Percentiles rank a stretch among this genome's conserved stretches.
Conservation (phyloP, 1,140 invertebrate species). For the Ganaspis sp. region DNA sequence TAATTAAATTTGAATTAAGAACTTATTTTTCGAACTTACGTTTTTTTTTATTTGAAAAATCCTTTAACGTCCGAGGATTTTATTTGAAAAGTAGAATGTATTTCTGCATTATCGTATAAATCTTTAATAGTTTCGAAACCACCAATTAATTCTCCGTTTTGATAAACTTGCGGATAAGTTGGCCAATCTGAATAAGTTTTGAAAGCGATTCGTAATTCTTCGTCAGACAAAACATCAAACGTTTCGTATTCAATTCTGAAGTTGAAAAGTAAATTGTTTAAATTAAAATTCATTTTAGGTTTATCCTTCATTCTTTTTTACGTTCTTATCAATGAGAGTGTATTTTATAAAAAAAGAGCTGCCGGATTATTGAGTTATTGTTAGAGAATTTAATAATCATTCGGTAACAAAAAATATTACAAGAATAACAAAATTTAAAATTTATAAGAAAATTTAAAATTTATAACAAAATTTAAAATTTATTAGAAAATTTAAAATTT, state of each 20-base stretch:
- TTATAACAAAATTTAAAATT: too few relatives aligned
- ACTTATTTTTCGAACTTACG: not conserved
- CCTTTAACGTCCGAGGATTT: too few relatives aligned
- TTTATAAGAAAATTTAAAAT: too few relatives aligned
- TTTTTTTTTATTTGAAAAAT: slow-evolving; percentile 26
- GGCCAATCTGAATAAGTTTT: slow-evolving; percentile 95
- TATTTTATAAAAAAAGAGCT: too few relatives aligned
- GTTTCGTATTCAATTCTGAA: not conserved
- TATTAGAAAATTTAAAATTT: too few relatives aligned
- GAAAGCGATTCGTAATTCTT: slow-evolving; percentile 92
- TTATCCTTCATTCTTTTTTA: too few relatives aligned
- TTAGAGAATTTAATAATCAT: too few relatives aligned
- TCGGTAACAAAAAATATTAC: too few relatives aligned
- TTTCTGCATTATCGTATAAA: slow-evolving; percentile 78
- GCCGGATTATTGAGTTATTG: slow-evolving; percentile 83
- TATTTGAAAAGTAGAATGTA: slow-evolving; percentile 67
- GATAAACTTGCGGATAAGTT: slow-evolving; percentile 95
- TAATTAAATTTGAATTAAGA: not conserved
- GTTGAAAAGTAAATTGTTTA: too few relatives aligned
- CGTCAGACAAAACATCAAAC: slow-evolving; percentile 91
- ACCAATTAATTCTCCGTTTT: slow-evolving; percentile 93
- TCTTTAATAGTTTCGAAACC: slow-evolving; percentile 96
- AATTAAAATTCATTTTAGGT: too few relatives aligned
- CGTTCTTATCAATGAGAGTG: too few relatives aligned
- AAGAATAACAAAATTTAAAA: too few relatives aligned